phyloP scores from a whole-genome alignment of 37 sponge, comb jelly and placozoan species.

The Chondrilla cf. caribensis region DNA sequence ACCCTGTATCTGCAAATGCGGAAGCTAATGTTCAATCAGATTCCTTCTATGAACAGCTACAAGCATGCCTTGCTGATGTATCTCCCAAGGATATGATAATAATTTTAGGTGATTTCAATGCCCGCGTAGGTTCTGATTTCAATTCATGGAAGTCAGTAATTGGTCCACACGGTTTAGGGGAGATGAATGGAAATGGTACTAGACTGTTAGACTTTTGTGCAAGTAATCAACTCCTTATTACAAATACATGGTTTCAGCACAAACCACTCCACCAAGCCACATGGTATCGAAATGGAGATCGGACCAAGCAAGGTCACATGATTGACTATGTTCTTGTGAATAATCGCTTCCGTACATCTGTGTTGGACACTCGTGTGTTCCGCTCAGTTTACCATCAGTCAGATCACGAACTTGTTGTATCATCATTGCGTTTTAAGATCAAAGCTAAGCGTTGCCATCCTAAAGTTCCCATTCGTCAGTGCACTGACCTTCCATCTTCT shows the following conservation, averaged over 20 bases:
- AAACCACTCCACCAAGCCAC: background rate
- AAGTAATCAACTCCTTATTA: background rate
- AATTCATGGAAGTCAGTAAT: background rate
- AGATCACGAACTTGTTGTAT: slow-evolving; percentile 8
- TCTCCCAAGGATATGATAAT: background rate
- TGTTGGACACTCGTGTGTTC: background rate
- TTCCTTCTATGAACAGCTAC: background rate
- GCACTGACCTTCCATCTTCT: background rate
- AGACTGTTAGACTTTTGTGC: background rate
- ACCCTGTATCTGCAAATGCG: background rate
- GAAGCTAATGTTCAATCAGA: background rate
- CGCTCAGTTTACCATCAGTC: background rate
- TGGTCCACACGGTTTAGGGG: background rate
- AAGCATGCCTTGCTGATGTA: background rate
- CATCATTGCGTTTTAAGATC: background rate
- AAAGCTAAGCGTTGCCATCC: background rate
- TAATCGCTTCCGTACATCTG: background rate
- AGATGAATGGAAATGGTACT: background rate
- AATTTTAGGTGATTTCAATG: background rate
- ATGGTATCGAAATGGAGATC: too few relatives aligned
- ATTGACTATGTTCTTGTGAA: background rate
- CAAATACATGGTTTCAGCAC: background rate
- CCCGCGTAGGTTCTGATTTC: background rate
- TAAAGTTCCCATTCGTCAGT: background rate
- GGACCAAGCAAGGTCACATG: too few relatives aligned